Evolutionary conservation across 2,888 invertebrate species (phyloP).

Genomic region (Dioctria rufipes): DNA sequence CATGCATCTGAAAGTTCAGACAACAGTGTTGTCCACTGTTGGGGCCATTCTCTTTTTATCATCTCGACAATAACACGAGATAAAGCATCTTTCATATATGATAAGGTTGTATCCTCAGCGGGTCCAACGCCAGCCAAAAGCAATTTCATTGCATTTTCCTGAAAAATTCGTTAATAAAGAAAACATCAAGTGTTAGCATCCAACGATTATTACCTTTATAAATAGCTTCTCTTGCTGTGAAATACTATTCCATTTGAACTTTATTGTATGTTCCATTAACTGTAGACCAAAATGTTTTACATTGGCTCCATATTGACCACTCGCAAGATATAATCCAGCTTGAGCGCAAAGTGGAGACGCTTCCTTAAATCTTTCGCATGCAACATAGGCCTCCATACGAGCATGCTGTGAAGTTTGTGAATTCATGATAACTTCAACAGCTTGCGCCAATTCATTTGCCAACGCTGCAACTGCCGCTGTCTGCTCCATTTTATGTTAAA

Average conservation of each 20-base stretch:
- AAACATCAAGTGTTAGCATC: not conserved
- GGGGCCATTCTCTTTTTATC: constrained; percentile 98
- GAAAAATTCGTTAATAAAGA: constrained; percentile 55
- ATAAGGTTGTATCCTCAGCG: constrained; percentile 77
- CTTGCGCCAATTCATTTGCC: constrained; percentile 84
- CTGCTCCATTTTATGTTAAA: constrained; percentile 64
- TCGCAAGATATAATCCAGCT: constrained; percentile 86
- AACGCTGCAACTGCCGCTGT: constrained; percentile 67
- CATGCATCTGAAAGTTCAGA: constrained; percentile 88
- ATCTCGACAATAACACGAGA: constrained; percentile 96
- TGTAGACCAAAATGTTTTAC: constrained; percentile 94
- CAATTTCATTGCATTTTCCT: constrained; percentile 91
- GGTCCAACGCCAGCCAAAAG: constrained; percentile 83
- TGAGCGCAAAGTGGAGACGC: constrained; percentile 90
- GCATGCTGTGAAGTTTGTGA: constrained; percentile 83
- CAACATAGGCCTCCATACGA: constrained; percentile 86
- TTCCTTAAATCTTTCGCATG: constrained; percentile 88
- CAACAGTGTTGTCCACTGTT: constrained; percentile 92
- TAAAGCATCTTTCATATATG: constrained; percentile 87
- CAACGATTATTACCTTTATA: constrained; percentile 77
- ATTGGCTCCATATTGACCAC: constrained; percentile 82
- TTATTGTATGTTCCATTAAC: constrained; percentile 93
- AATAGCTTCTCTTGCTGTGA: constrained; percentile 89
- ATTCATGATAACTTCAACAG: constrained; percentile 87
- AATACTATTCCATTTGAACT: constrained; percentile 93